A percentile compares a stretch with the other conserved stretches of the same genome.
These are phyloP conservation scores for Channa argus DNA, from an alignment of 2,113 vertebrate species.

Conservation along the genomic window DNA sequence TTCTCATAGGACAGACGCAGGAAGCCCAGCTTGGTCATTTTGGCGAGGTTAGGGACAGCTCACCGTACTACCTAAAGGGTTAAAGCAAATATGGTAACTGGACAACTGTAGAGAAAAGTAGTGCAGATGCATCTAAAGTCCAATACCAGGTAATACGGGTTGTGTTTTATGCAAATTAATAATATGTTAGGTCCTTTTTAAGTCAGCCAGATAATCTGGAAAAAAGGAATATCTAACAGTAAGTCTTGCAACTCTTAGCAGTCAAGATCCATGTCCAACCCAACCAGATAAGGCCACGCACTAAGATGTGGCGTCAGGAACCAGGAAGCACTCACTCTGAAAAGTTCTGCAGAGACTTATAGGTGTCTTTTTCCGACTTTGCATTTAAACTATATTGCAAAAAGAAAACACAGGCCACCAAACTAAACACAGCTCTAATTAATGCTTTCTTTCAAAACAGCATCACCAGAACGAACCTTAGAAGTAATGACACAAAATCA, in stretches of 20 bases:
- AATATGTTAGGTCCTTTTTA: background rate
- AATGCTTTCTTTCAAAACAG: conserved; percentile 4
- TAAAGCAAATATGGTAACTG: conserved; percentile 2
- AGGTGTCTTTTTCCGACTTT: background rate
- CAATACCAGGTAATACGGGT: too few species aligned
- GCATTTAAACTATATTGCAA: background rate
- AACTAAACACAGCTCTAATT: background rate
- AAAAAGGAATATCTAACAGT: background rate
- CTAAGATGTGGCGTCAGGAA: conserved; percentile 59
- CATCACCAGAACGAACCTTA: background rate
- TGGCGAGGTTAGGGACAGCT: conserved; percentile 78
- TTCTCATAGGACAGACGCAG: conserved; percentile 98
- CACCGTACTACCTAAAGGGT: conserved; percentile 70
- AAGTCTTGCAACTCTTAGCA: background rate
- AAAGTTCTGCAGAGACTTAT: conserved; percentile 27
- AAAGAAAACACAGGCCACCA: background rate
- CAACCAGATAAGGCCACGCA: conserved; percentile 80
- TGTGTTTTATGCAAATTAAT: background rate
- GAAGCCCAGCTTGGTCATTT: conserved; percentile 97
- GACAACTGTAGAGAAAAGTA: background rate
- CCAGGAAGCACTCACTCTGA: conserved; percentile 60
- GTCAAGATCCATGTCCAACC: conserved; percentile 41
- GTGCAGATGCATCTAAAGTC: background rate
- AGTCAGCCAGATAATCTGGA: too few species aligned
- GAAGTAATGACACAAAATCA: background rate